Percentiles rank a stretch among this genome's conserved stretches.
Conservation (phyloP, 2,888 invertebrate genomes). For the Erebia palarica region DNA sequence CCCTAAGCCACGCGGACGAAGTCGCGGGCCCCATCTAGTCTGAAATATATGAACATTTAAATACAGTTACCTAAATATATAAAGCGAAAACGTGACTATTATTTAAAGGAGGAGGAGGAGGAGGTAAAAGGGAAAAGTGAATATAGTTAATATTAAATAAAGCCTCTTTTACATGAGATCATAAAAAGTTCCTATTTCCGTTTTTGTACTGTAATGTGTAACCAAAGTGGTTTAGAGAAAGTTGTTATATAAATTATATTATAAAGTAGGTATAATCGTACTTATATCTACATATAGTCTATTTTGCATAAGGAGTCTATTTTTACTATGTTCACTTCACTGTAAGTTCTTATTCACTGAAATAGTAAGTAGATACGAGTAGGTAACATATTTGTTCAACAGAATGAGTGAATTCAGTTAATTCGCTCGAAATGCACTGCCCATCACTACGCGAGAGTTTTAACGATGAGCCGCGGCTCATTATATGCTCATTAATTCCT, state of each 20-base stretch:
- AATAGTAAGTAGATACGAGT: neutral
- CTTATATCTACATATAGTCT: no score
- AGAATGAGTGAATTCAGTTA: neutral
- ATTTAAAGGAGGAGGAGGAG: no score
- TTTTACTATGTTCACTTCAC: neutral
- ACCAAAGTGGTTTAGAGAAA: neutral
- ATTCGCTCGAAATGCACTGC: neutral
- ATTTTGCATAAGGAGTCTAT: no score
- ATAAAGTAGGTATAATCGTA: neutral
- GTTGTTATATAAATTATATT: neutral
- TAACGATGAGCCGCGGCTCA: constrained; percentile 36
- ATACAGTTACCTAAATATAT: no score
- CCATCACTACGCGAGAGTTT: constrained; percentile 31
- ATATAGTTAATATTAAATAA: no score
- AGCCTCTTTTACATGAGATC: neutral
- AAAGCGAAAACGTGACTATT: no score
- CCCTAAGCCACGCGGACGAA: no score
- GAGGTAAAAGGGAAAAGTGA: no score
- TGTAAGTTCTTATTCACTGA: neutral
- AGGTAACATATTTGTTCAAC: neutral
- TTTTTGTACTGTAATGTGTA: neutral
- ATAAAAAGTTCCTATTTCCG: neutral
- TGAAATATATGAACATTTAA: no score
- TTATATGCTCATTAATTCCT: constrained; percentile 37
- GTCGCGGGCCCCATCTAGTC: no score